Base-by-base conservation (phyloP, 2,113 vertebrate genomes). In the Nesogale talazaci region DNA sequence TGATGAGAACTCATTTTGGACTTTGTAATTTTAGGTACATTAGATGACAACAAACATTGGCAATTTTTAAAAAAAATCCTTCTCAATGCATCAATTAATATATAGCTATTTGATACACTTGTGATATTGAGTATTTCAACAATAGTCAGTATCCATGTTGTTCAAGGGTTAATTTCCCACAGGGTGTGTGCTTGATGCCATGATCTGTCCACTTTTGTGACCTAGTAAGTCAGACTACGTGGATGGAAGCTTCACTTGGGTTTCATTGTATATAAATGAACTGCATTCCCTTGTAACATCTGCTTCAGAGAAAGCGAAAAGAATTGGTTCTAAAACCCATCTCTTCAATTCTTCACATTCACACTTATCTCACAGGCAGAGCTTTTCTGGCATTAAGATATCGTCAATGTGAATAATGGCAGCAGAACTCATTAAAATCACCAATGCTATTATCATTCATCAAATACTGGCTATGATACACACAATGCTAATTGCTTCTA, bases 221-320 rank as follows among this genome's bases (percentile, higher is more conserved):
- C 5, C 7, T 0, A 17, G 19, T 12, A 31, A 8, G 31, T 3
- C 8, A 78, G 42, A 1, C 9, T 1, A 14, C 0, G 4, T 52
- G 25, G 1, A 16, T 27, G 4, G 4, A 7, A 52, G 27, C 20
- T 77, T 17, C 46, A 52, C 46, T 52, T 12, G 2, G 9, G 10
- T 52, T 10, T 1, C 63, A 67, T 36, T 2, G 22, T 78, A 9
- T 12, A 52, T 52, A 23, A 12, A 36, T 19, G 31, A 15, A 34
- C 20, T 22, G 1, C 0, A 72, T 3, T 63, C 75, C 36, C 11
- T 84, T 16, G 42, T 89, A 93, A 12, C 77, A 83, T 29, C 7
- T 93, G 10, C 25, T 63, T 3, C 38, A 52, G 10, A 1, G 36
- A 46, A 94, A 81, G n/a, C 34, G 12, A 85, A 78, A 27, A 59